Percentiles rank a stretch among this genome's conserved stretches.
Conservation (phyloP, 2,797 vertebrate genomes). For the Arctocebus calabarensis region DNA sequence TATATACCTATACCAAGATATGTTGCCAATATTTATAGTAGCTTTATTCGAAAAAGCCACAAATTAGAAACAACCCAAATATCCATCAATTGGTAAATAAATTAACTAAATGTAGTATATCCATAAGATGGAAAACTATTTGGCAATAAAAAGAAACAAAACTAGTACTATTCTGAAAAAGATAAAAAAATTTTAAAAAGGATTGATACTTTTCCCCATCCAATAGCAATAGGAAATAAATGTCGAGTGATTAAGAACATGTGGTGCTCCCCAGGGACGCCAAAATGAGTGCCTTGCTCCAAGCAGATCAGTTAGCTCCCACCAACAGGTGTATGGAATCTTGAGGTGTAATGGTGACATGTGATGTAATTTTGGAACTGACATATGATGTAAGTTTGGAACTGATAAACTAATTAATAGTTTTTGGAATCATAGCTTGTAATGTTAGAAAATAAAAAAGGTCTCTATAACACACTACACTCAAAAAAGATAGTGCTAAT, state of each 20-base stretch:
- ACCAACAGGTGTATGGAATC: not conserved
- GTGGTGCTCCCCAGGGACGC: not conserved
- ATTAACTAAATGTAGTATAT: not conserved
- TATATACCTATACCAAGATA: not conserved
- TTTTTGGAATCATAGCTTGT: not conserved
- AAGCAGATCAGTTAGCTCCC: not conserved
- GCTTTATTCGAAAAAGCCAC: no score
- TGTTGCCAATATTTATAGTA: not conserved
- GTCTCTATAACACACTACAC: not conserved
- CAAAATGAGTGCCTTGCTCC: not conserved
- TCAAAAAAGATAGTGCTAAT: not conserved
- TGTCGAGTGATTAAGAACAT: not conserved
- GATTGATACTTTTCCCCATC: not conserved
- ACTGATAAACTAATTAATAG: not conserved
- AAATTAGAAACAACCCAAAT: not conserved
- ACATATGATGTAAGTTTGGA: not conserved
- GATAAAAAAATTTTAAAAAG: not conserved
- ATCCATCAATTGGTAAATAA: not conserved
- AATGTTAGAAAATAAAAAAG: not conserved
- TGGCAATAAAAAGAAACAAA: not conserved
- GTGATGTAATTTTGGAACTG: not conserved
- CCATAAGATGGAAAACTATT: not conserved
- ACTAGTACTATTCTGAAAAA: not conserved
- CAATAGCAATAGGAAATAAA: not conserved
- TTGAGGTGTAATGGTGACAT: not conserved